These are phyloP conservation scores for Poecilia gillii DNA, from an alignment of 2,797 vertebrate genomes.

Conservation along the genomic window DNA sequence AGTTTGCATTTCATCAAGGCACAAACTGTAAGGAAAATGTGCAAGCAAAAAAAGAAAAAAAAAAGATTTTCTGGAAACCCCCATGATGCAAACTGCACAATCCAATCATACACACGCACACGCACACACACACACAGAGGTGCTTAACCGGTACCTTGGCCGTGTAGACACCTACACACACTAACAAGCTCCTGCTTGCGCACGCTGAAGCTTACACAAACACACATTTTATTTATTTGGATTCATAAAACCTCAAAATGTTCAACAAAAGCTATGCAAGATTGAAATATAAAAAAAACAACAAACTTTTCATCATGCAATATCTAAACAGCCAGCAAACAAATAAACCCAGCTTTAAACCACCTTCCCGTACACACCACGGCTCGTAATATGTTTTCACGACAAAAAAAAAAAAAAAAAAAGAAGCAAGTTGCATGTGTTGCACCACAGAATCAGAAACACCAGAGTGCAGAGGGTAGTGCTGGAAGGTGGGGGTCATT, in stretches of 20 bases:
- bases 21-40: conserved; percentile 44
- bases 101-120: conserved; percentile 25
- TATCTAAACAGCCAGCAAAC: conserved; percentile 61
- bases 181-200: conserved; percentile 49
- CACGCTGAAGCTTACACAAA: conserved; percentile 65
- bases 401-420: conserved; percentile 6
- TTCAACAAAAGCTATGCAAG: conserved; percentile 67
- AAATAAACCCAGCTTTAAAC: conserved; percentile 51
- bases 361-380: conserved; percentile 42
- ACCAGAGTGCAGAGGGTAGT: neutral
- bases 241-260: conserved; percentile 66
- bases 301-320: conserved; percentile 66
- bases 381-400: conserved; percentile 28
- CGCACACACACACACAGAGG: conserved; percentile 8
- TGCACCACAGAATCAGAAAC: conserved; percentile 13
- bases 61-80: conserved; percentile 60
- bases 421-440: neutral
- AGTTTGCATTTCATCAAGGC: conserved; percentile 26
- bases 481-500: neutral
- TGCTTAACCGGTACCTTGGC: conserved; percentile 12
- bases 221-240: conserved; percentile 71
- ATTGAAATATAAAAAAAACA: conserved; percentile 55
- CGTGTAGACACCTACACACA: conserved; percentile 47
- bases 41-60: conserved; percentile 19
- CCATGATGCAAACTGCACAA: conserved; percentile 37